These are phyloP conservation scores for Harpagifer antarcticus DNA, from an alignment of 2,797 vertebrate species.

Conservation along the genomic window DNA sequence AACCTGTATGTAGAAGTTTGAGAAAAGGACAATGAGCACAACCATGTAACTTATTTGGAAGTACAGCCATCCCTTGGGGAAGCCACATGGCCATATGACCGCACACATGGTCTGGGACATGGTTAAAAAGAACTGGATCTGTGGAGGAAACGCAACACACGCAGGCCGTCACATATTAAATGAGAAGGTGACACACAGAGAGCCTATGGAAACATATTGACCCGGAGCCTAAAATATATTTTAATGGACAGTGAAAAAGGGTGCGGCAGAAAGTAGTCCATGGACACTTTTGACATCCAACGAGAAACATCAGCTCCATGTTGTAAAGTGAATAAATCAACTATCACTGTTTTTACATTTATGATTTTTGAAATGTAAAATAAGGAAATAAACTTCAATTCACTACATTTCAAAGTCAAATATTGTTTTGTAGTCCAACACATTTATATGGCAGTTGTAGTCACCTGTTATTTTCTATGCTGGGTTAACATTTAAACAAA, in stretches of 20 bases:
- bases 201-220: slow-evolving; percentile 43
- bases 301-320: slow-evolving; percentile 1
- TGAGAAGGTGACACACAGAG: slow-evolving; percentile 46
- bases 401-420: not conserved
- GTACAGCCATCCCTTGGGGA: slow-evolving; percentile 94
- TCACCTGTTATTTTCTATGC: not conserved
- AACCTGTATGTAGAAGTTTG: slow-evolving; percentile 97
- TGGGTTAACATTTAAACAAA: not conserved
- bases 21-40: slow-evolving; percentile 92
- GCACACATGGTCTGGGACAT: slow-evolving; percentile 92
- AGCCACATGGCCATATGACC: slow-evolving; percentile 91
- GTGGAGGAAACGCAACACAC: slow-evolving; percentile 50
- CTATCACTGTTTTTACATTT: not conserved
- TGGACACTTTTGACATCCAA: not conserved
- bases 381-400: not conserved
- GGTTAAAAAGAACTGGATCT: slow-evolving; percentile 96
- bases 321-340: not conserved
- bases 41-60: slow-evolving; percentile 96
- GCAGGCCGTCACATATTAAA: slow-evolving; percentile 17
- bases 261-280: slow-evolving; percentile 14
- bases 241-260: slow-evolving; percentile 18
- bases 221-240: slow-evolving; percentile 53
- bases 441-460: not conserved
- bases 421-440: not conserved
- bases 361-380: not conserved